Percentiles rank a stretch among this genome's conserved stretches.
These are phyloP conservation scores for rabbit (Oryctolagus cuniculus) DNA, from an alignment of 2,113 vertebrate species.

Conservation along the genomic window mOryCun1.1 NC_091443.1:78228501-78229000, in stretches of 20 bases:
- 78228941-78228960: constrained; percentile 49
- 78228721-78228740: constrained; percentile 67
- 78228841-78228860: constrained; percentile 38
- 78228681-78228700: constrained; percentile 62
- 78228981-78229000: constrained; percentile 36
- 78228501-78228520: constrained; percentile 37
- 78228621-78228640: constrained; percentile 63
- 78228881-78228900: constrained; percentile 60
- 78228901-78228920: constrained; percentile 56
- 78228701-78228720: constrained; percentile 61
- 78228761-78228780: constrained; percentile 54
- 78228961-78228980: constrained; percentile 64
- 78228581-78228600: constrained; percentile 38
- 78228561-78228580: neutral
- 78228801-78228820: constrained; percentile 54
- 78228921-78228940: constrained; percentile 62
- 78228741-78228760: constrained; percentile 70
- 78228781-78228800: constrained; percentile 60
- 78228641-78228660: constrained; percentile 43
- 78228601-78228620: constrained; percentile 62
- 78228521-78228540: constrained; percentile 21
- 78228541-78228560: constrained; percentile 40
- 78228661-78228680: constrained; percentile 76
- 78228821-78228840: constrained; percentile 61
- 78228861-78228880: constrained; percentile 68